Evolutionary conservation across 2,113 vertebrate genomes (phyloP).

Genomic region (Crocuta crocuta): DNA sequence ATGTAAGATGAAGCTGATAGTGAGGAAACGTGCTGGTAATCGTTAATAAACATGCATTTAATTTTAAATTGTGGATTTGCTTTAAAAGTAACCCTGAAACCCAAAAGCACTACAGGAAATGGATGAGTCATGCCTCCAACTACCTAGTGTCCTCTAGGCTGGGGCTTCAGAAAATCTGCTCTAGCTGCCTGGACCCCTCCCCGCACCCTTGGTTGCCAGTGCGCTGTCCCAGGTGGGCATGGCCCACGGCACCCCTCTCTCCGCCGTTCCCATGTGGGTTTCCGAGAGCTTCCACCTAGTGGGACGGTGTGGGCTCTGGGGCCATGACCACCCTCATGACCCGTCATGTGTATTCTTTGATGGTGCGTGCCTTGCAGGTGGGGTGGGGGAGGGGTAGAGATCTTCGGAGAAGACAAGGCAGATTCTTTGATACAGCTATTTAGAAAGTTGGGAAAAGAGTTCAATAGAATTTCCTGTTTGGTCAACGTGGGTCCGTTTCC

Average conservation of each 20-base stretch:
- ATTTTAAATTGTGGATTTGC: constrained; percentile 53
- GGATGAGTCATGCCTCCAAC: constrained; percentile 71
- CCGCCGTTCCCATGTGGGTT: accelerated
- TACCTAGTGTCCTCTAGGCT: background rate
- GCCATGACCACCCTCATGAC: background rate
- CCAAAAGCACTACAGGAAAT: constrained; percentile 62
- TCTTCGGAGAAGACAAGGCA: background rate
- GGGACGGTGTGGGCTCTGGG: too few species aligned
- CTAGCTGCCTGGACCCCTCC: background rate
- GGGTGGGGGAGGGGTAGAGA: too few species aligned
- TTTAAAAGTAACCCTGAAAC: constrained; percentile 59
- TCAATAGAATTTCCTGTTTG: constrained; percentile 70
- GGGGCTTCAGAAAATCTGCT: constrained; percentile 9
- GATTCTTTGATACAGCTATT: background rate
- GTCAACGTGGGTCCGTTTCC: constrained; percentile 15
- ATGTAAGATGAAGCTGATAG: background rate
- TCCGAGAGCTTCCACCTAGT: background rate
- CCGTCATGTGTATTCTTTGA: background rate
- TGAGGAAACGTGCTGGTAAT: background rate
- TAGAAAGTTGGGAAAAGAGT: constrained; percentile 62
- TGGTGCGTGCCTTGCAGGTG: accelerated
- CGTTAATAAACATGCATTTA: constrained; percentile 26
- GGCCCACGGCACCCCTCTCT: background rate
- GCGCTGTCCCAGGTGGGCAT: background rate
- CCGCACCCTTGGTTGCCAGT: accelerated